Evolutionary conservation across 23 tunicate species (phyloP).

Genomic region (Clavelina lepadiformis): DNA sequence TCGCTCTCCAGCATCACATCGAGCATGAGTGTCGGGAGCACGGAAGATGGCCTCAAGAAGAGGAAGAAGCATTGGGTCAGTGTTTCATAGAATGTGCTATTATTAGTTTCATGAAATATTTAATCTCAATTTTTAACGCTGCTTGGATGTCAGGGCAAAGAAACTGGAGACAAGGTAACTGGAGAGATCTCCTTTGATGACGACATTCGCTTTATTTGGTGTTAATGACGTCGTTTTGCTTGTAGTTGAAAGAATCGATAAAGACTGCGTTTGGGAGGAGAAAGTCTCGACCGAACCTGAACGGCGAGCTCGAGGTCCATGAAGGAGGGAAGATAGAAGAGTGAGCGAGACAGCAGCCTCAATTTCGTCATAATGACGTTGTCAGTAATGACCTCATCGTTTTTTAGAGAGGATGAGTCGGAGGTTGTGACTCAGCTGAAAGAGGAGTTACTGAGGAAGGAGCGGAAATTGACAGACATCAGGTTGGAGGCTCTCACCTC

Average conservation of each 20-base stretch:
- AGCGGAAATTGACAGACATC: slow-evolving; percentile 73
- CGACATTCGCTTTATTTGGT: neutral
- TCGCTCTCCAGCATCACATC: slow-evolving; percentile 75
- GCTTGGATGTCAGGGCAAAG: slow-evolving; percentile 1
- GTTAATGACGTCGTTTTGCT: slow-evolving; percentile 2
- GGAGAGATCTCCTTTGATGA: neutral
- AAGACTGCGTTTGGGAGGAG: slow-evolving; percentile 58
- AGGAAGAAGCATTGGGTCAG: slow-evolving; percentile 64
- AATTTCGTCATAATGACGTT: neutral
- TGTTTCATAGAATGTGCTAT: neutral
- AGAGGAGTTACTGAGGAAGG: slow-evolving; percentile 69
- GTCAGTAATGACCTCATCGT: no score
- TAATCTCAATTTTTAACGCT: neutral
- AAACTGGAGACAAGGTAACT: slow-evolving; percentile 45
- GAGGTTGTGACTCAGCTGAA: slow-evolving; percentile 61
- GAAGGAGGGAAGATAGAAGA: no score
- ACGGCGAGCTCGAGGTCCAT: slow-evolving; percentile 24
- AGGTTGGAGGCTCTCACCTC: slow-evolving; percentile 81
- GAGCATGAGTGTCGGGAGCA: slow-evolving; percentile 52
- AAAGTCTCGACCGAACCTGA: slow-evolving; percentile 60
- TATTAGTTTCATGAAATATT: neutral
- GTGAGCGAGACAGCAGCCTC: slow-evolving; percentile 8
- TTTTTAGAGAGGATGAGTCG: slow-evolving; percentile 32
- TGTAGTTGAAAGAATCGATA: slow-evolving; percentile 51
- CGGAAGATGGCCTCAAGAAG: slow-evolving; percentile 63